These are phyloP conservation scores for Fragum whitleyi DNA, from an alignment of 2,888 invertebrate genomes.

Conservation along the genomic window DNA sequence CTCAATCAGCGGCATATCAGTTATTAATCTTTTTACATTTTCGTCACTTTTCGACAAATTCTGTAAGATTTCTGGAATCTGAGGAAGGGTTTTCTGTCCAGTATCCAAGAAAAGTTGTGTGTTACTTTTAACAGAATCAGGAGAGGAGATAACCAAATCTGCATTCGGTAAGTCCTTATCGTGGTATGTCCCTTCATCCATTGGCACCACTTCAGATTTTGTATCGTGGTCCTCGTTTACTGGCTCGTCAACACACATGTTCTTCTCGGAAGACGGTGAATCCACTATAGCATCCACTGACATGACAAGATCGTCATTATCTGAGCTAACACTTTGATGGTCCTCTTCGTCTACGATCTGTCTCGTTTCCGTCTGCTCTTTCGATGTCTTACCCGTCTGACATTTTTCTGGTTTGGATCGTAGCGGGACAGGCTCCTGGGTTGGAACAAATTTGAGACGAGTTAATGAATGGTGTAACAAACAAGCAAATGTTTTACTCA, in stretches of 20 bases:
- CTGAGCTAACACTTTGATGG: neutral
- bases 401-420: neutral
- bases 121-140: neutral
- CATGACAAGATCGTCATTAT: conserved; percentile 18
- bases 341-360: neutral
- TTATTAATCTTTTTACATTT: conserved; percentile 6
- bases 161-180: neutral
- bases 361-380: neutral
- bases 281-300: conserved; percentile 8
- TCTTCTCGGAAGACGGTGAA: neutral
- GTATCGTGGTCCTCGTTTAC: neutral
- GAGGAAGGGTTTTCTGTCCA: conserved; percentile 22
- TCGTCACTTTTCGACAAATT: conserved; percentile 5
- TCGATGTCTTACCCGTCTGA: neutral
- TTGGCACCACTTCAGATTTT: neutral
- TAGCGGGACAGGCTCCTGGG: neutral
- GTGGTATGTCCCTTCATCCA: neutral
- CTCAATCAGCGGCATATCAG: neutral
- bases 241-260: conserved; percentile 2
- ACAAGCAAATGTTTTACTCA: neutral
- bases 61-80: conserved; percentile 37
- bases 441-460: conserved; percentile 13
- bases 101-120: conserved; percentile 42
- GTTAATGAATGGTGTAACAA: conserved; percentile 6
- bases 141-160: neutral